These are phyloP conservation scores for Rhagophthalmus giganteus DNA, from an alignment of 2,888 invertebrate genomes.

Conservation along the genomic window DNA sequence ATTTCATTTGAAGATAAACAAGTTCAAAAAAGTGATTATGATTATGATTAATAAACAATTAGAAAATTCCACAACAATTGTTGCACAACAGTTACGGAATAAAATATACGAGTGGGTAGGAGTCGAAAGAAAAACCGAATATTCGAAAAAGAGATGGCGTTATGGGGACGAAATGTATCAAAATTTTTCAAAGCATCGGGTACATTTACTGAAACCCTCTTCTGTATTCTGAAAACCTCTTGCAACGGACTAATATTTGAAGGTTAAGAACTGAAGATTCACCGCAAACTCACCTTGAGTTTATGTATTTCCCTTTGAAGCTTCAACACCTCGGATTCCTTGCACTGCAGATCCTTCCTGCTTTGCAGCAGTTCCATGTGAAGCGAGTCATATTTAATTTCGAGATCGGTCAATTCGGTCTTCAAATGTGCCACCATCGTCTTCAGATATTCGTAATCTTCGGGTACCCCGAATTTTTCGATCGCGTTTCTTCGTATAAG, in stretches of 20 bases:
- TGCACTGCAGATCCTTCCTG: slow-evolving; percentile 58
- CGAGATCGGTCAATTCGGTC: slow-evolving; percentile 57
- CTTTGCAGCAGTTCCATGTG: slow-evolving; percentile 62
- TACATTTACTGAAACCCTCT: too few relatives aligned
- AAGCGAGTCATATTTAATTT: slow-evolving; percentile 56
- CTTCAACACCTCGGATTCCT: slow-evolving; percentile 63
- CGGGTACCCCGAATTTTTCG: slow-evolving; percentile 39
- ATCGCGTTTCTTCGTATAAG: slow-evolving; percentile 38
- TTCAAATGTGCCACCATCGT: slow-evolving; percentile 55
- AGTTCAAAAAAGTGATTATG: too few relatives aligned
- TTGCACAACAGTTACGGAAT: neutral
- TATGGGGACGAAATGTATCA: too few relatives aligned
- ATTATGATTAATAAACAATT: too few relatives aligned
- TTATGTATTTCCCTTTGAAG: slow-evolving; percentile 72
- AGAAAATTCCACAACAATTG: too few relatives aligned
- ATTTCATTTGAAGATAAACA: too few relatives aligned
- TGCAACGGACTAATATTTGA: too few relatives aligned
- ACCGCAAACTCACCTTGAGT: slow-evolving; percentile 60
- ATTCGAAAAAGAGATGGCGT: too few relatives aligned
- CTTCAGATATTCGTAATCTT: slow-evolving; percentile 52
- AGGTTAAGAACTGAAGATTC: neutral
- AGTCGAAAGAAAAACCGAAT: too few relatives aligned
- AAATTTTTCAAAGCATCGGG: neutral
- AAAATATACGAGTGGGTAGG: too few relatives aligned
- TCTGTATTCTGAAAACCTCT: too few relatives aligned